Base-by-base conservation (phyloP, 2,888 invertebrate genomes). In the Lysandra coridon region DNA sequence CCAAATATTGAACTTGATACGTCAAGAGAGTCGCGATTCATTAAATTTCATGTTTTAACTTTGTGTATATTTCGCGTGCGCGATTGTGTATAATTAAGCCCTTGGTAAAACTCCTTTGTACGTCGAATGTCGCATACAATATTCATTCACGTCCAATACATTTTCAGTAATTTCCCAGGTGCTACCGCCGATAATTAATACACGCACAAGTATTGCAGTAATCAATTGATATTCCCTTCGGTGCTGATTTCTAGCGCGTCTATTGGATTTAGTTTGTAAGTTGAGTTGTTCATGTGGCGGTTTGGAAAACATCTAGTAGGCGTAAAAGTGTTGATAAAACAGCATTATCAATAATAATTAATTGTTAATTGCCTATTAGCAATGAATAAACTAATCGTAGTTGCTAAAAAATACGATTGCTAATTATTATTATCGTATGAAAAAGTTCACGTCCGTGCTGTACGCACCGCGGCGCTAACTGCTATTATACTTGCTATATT, bases 151-250 rank as follows among this genome's bases (percentile, higher is more conserved):
- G 75, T 73, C 78, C 80, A 79, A 81, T 80, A 81, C 78, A 14
- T 74, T 74, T 62, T 79, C 73, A 80, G 76, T 79, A 79, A 80
- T 82, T 80, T 80, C 79, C 81, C 81, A 79, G 79, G 80, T 79
- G 81, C 81, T 83, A 83, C 81, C 80, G 78, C 80, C 80, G 82
- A 82, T 83, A 84, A 83, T 84, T 83, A 82, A 81, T 83, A 83
- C 82, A 80, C 80, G 81, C 81, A 44, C 40, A 74, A 44, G 74
- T 44, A 74, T 69, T 12, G 4, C 69, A 5, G 33, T 69, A 69
- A 69, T 69, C 69, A 69, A 69, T 69, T 37, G 69, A 69, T 33
- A 37, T 69, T 37, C 69, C 69, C 69, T 37, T 33, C 33, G 69
- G 69, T 33, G 0, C 37, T 44, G 10, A 44, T 74, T 74, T 74